phyloP scores from a whole-genome alignment of 2,113 vertebrate species.

The Myotis brandtii region DNA sequence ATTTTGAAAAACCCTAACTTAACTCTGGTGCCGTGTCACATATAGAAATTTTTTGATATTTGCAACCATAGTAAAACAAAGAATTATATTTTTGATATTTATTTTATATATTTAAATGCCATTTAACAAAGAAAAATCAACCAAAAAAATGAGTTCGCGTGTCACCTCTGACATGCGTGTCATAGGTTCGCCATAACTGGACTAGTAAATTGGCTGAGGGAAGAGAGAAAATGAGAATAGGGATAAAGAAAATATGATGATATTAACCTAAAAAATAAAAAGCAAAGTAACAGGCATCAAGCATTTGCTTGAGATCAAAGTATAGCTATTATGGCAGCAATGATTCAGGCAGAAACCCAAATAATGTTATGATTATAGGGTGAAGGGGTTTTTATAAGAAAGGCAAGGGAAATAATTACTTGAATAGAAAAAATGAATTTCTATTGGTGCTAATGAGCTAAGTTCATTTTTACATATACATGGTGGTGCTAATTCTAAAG shows the following conservation, averaged over 20 bases:
- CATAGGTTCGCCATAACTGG: not conserved
- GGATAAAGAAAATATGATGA: not conserved
- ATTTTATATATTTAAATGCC: too few relatives aligned
- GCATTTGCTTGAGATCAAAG: not conserved
- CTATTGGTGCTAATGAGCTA: not conserved
- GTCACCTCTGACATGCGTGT: too few relatives aligned
- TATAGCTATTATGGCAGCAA: not conserved
- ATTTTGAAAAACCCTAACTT: too few relatives aligned
- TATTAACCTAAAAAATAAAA: not conserved
- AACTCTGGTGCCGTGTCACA: too few relatives aligned
- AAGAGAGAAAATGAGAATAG: not conserved
- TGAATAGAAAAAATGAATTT: not conserved
- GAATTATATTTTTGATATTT: too few relatives aligned
- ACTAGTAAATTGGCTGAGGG: not conserved
- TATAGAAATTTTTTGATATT: too few relatives aligned
- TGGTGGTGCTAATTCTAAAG: not conserved
- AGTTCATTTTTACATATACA: not conserved
- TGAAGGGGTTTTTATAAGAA: not conserved
- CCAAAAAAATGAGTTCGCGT: too few relatives aligned
- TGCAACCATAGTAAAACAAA: too few relatives aligned
- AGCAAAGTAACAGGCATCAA: not conserved
- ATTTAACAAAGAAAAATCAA: too few relatives aligned
- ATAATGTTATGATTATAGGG: not conserved
- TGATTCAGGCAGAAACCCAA: not conserved
- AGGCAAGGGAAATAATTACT: not conserved